Conservation (phyloP, 2,888 invertebrate species). For the Brenthis hecate region DNA sequence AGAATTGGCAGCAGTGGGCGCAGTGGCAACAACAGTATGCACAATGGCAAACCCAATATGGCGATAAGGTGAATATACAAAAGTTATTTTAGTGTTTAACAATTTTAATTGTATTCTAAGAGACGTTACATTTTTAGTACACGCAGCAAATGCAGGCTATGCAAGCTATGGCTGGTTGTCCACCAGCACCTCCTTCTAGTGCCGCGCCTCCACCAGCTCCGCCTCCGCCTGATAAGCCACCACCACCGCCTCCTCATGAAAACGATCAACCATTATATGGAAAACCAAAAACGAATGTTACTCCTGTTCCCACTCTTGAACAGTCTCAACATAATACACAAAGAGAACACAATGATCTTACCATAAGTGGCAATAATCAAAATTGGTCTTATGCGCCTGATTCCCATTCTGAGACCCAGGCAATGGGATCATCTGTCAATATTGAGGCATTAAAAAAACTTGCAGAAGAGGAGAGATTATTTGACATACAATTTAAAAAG, state of each 20-base stretch:
- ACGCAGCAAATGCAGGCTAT: slow-evolving; percentile 69
- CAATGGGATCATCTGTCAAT: slow-evolving; percentile 47
- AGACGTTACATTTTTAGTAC: slow-evolving; percentile 53
- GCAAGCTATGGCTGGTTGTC: slow-evolving; percentile 56
- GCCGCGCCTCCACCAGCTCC: slow-evolving; percentile 49
- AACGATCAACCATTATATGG: slow-evolving; percentile 69
- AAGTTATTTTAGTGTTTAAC: background rate
- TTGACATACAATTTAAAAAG: slow-evolving; percentile 93
- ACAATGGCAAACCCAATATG: slow-evolving; percentile 89
- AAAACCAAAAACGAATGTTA: slow-evolving; percentile 44
- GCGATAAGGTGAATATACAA: slow-evolving; percentile 83
- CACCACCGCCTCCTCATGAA: slow-evolving; percentile 67
- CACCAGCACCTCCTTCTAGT: slow-evolving; percentile 50
- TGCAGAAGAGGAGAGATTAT: slow-evolving; percentile 89
- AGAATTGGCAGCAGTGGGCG: slow-evolving; percentile 88
- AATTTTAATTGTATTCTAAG: background rate
- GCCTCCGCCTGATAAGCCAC: slow-evolving; percentile 60
- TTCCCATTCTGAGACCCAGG: slow-evolving; percentile 33
- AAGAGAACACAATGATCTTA: slow-evolving; percentile 45
- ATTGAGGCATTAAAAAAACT: slow-evolving; percentile 68
- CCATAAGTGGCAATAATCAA: slow-evolving; percentile 57
- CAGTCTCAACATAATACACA: slow-evolving; percentile 32
- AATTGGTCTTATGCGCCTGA: slow-evolving; percentile 55
- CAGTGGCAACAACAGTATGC: slow-evolving; percentile 91
- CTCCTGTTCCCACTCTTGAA: slow-evolving; percentile 36